Conservation (phyloP, 1,140 invertebrate genomes). For the Ericerus pela region DNA sequence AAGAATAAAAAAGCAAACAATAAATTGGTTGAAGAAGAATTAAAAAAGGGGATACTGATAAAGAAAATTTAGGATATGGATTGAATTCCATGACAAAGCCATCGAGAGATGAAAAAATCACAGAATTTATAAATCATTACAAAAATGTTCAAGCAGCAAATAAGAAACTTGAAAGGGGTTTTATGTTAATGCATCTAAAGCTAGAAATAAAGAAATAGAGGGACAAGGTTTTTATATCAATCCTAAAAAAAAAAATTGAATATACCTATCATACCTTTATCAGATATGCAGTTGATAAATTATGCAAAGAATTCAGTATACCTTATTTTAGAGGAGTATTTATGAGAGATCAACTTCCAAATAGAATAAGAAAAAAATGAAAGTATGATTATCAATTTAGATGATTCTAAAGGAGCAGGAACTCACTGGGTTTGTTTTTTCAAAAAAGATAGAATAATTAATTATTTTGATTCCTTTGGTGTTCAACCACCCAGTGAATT, state of each 20-base stretch:
- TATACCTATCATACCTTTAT: background rate
- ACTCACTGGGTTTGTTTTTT: slow-evolving; percentile 6
- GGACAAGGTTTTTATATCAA: background rate
- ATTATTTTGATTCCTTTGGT: slow-evolving; percentile 7
- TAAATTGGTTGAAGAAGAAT: too few relatives aligned
- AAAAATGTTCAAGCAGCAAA: background rate
- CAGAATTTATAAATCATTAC: background rate
- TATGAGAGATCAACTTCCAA: background rate
- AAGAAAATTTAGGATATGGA: too few relatives aligned
- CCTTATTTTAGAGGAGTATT: background rate
- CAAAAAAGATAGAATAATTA: background rate
- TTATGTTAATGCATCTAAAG: background rate
- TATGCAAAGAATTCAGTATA: background rate
- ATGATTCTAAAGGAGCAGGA: background rate
- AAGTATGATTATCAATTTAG: slow-evolving; percentile 2
- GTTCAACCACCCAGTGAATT: background rate
- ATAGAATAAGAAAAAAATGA: background rate
- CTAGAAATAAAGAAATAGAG: background rate
- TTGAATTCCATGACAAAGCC: background rate
- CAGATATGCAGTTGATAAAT: background rate
- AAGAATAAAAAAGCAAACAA: background rate
- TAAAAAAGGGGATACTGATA: too few relatives aligned
- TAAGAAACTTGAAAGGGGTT: background rate
- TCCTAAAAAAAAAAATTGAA: background rate
- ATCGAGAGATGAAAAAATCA: background rate